These are phyloP conservation scores for Pantherophis vulpinus DNA, from an alignment of 2,797 vertebrate species.

Conservation along the genomic window DNA sequence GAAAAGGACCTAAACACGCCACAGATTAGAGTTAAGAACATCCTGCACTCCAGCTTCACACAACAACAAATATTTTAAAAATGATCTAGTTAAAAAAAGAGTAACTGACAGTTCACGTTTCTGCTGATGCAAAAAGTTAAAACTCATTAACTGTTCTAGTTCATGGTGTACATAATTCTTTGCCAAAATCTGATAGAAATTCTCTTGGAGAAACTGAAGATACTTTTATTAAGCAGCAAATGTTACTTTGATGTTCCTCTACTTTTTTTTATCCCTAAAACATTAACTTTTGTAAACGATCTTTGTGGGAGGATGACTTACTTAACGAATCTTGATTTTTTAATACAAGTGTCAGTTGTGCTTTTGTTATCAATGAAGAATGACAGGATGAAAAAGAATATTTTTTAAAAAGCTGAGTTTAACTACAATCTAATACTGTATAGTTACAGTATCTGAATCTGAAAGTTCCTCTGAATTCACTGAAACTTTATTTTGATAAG, in stretches of 20 bases:
- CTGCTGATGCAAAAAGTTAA: background rate
- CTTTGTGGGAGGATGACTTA: background rate
- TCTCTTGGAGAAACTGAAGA: background rate
- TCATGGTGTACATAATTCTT: background rate
- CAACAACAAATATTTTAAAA: background rate
- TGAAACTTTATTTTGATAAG: background rate
- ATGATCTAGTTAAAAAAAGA: background rate
- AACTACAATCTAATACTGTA: background rate
- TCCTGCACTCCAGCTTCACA: background rate
- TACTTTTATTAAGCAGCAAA: background rate
- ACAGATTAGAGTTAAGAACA: background rate
- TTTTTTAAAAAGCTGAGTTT: background rate
- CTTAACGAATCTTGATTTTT: background rate
- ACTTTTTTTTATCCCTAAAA: background rate
- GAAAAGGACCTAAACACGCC: background rate
- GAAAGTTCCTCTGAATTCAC: background rate
- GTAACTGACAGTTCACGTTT: background rate
- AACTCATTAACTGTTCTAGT: background rate
- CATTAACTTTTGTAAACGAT: background rate
- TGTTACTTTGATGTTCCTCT: background rate
- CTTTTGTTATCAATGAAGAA: background rate
- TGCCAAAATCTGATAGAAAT: background rate
- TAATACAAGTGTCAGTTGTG: background rate
- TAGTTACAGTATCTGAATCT: background rate
- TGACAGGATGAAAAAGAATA: background rate